Percentiles rank a stretch among this genome's conserved stretches.
Conservation (phyloP, 2,888 invertebrate genomes). For the Tiliacea aurago region DNA sequence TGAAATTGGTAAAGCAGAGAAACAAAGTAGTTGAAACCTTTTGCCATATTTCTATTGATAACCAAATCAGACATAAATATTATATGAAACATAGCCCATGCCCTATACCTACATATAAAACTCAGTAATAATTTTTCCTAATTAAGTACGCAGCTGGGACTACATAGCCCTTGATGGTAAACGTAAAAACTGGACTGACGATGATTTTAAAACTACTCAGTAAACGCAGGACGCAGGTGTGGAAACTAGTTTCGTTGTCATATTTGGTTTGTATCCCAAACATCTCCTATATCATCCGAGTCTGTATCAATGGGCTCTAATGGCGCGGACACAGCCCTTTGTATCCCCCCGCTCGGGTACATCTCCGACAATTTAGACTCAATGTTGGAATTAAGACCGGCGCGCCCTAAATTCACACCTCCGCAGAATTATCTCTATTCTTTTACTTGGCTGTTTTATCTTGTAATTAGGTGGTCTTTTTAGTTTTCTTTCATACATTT, state of each 20-base stretch:
- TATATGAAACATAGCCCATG: not conserved
- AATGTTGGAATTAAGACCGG: conserved; percentile 75
- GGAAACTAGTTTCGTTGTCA: conserved; percentile 62
- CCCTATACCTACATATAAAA: not conserved
- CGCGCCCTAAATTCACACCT: conserved; percentile 74
- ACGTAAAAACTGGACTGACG: conserved; percentile 33
- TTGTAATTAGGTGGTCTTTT: conserved; percentile 27
- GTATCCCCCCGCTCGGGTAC: conserved; percentile 69
- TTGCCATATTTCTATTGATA: not conserved
- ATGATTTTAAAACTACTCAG: conserved; percentile 43
- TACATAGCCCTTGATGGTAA: conserved; percentile 4
- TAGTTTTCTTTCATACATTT: not conserved
- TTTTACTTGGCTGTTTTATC: conserved; percentile 43
- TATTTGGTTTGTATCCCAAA: conserved; percentile 70
- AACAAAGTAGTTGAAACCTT: conserved; percentile 7
- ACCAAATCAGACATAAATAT: not conserved
- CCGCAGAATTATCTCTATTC: conserved; percentile 64
- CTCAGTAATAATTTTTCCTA: conserved; percentile 14
- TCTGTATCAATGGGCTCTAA: conserved; percentile 84
- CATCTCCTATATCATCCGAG: conserved; percentile 77
- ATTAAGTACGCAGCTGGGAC: conserved; percentile 38
- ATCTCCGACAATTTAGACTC: conserved; percentile 66
- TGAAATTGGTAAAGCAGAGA: not conserved
- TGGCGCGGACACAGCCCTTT: conserved; percentile 81
- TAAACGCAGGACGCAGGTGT: conserved; percentile 52